A percentile compares a stretch with the other conserved stretches of the same genome.
These are phyloP conservation scores for Phaethon lepturus DNA, from an alignment of 2,113 vertebrate genomes.

Conservation along the genomic window DNA sequence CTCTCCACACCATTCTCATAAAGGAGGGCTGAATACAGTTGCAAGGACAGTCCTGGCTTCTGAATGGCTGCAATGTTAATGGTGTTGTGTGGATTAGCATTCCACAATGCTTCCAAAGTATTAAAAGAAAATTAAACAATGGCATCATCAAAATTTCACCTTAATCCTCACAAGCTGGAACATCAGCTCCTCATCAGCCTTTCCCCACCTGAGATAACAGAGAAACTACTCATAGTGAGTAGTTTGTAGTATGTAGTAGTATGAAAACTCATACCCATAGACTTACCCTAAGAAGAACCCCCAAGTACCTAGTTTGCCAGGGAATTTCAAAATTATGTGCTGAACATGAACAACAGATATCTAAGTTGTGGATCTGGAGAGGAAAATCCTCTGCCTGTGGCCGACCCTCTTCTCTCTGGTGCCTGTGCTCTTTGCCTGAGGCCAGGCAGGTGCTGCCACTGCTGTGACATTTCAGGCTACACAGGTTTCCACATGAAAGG, in stretches of 20 bases:
- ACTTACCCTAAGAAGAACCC: background rate
- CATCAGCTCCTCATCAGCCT: background rate
- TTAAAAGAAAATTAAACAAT: background rate
- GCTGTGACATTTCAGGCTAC: background rate
- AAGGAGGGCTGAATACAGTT: background rate
- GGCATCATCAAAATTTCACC: background rate
- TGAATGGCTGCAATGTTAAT: background rate
- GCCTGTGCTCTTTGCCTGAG: background rate
- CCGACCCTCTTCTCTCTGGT: background rate
- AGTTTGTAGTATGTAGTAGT: too few species aligned
- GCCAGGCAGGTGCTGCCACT: background rate
- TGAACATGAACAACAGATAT: background rate
- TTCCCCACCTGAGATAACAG: background rate
- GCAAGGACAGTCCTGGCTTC: background rate
- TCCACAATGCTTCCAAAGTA: fast-evolving
- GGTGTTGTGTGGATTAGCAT: background rate
- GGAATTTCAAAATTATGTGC: background rate
- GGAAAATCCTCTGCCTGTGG: background rate
- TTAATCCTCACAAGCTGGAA: background rate
- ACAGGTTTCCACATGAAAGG: background rate
- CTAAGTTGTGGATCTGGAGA: background rate
- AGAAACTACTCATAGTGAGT: background rate
- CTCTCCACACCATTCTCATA: background rate
- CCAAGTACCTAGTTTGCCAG: background rate
- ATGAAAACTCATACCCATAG: background rate